Evolutionary conservation across 2,113 vertebrate genomes (phyloP), one percentile per base, ranked within the genome.

Genomic region (Ranitomeya imitator): DNA sequence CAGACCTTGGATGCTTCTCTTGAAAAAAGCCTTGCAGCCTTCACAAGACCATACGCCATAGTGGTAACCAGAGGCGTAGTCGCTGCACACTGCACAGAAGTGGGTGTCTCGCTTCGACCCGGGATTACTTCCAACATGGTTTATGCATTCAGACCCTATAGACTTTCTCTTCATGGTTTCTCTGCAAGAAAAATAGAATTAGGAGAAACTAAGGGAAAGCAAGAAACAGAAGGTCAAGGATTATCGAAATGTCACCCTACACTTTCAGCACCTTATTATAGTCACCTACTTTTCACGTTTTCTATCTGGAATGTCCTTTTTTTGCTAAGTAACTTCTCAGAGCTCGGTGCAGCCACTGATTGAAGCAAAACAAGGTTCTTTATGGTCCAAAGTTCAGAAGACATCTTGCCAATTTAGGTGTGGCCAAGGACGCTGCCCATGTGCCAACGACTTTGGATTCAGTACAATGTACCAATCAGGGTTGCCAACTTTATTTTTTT

Each of bases 21-120:
- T 99, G 93, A 99, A 99, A 93, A 99, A 99, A n/a, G 98, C 98
- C 93, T 99, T 99, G 87, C 98, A 99, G 15, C 98, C 98, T 93
- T 99, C 98, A 63, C 98, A 99, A 0, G 98, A 99, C 98, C 98
- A 99, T 80, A 99, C 98, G 0, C 98, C 97, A 0, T 99, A 99
- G 93, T 99, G 98, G 92, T 99, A 99, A n/a, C 98, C 98, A 0
- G 98, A 99, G n/a, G 98, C 98, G 1, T 97, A 99, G 91, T 99
- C 98, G 8, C 96, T 97, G 93, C 98, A 99, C 86, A 99, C 98
- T 0, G 97, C 97, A 23, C 98, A 99, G 94, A 97, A 97, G 92
- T 98, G 98, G 82, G 96, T 96, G 89, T 99, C 98, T 15, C 94
- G 94, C 93, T 97, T 98, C 14, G 94, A 93, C 19, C 88, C 87